Conservation (phyloP, 2,888 invertebrate genomes). For the Erynnis tages region DNA sequence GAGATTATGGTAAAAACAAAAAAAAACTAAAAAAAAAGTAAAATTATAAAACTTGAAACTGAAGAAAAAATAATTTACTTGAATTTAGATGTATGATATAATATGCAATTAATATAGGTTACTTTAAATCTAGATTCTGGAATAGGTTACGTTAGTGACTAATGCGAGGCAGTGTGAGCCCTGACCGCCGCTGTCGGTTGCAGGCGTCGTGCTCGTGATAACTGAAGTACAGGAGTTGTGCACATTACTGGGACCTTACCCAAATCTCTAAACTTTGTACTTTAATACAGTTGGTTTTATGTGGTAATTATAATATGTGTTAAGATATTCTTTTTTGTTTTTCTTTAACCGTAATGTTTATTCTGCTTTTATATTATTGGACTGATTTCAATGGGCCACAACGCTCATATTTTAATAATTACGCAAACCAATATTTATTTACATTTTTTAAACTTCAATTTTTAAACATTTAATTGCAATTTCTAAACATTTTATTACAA, state of each 20-base stretch:
- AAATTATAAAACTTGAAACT: conserved; percentile 79
- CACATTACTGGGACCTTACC: conserved; percentile 59
- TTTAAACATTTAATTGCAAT: too few relatives aligned
- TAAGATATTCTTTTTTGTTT: conserved; percentile 54
- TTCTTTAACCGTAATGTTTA: conserved; percentile 20
- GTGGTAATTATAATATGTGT: conserved; percentile 55
- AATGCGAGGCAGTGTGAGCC: conserved; percentile 43
- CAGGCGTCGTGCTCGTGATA: conserved; percentile 70
- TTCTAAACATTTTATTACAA: too few relatives aligned
- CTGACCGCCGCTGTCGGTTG: conserved; percentile 35
- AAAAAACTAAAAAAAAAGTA: conserved; percentile 80
- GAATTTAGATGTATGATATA: conserved; percentile 81
- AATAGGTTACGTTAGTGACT: conserved; percentile 60
- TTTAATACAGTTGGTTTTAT: conserved; percentile 55
- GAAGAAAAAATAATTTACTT: conserved; percentile 79
- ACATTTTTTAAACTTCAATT: too few relatives aligned
- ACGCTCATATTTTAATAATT: background rate
- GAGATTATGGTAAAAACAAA: conserved; percentile 81
- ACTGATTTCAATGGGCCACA: conserved; percentile 11
- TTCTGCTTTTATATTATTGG: conserved; percentile 21
- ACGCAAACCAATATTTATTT: conserved; percentile 4
- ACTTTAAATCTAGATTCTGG: conserved; percentile 76
- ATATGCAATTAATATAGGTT: conserved; percentile 80
- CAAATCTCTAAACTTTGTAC: conserved; percentile 62
- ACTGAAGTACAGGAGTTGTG: conserved; percentile 68